Evolutionary conservation across 2,113 vertebrate genomes (phyloP).

Genomic region (Microcebus griseorufus): DNA sequence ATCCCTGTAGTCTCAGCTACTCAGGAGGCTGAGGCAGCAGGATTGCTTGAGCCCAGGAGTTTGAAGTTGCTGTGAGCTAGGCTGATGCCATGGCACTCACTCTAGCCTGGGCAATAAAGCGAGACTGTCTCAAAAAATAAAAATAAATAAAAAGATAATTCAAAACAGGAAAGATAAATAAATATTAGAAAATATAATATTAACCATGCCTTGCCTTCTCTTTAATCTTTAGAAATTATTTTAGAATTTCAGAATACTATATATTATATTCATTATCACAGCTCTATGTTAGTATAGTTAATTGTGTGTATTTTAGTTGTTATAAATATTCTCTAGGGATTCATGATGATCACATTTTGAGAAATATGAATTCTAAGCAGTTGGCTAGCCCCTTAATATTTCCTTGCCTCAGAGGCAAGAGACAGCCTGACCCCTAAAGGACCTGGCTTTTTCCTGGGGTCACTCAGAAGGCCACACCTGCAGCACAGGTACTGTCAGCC

Average conservation of each 20-base stretch:
- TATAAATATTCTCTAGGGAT: neutral
- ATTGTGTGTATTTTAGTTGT: neutral
- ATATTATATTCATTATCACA: neutral
- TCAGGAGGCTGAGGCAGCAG: too few relatives aligned
- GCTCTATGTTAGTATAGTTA: neutral
- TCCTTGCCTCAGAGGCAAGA: neutral
- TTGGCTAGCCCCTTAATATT: neutral
- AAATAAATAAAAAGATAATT: neutral
- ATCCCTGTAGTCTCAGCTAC: too few relatives aligned
- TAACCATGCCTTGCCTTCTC: neutral
- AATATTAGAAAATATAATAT: neutral
- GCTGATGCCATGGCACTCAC: too few relatives aligned
- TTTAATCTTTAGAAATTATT: conserved; percentile 9
- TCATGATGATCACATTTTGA: neutral
- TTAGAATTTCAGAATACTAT: conserved; percentile 2
- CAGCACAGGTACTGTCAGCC: neutral
- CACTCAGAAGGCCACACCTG: neutral
- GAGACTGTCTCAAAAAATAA: too few relatives aligned
- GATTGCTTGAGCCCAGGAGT: too few relatives aligned
- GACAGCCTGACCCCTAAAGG: neutral
- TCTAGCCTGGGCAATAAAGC: too few relatives aligned
- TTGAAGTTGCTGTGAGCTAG: too few relatives aligned
- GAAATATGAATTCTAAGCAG: neutral
- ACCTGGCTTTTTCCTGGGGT: neutral
- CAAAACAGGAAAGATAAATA: neutral